phyloP scores from a whole-genome alignment of 2,113 vertebrate genomes.

The Oncorhynchus nerka region DNA sequence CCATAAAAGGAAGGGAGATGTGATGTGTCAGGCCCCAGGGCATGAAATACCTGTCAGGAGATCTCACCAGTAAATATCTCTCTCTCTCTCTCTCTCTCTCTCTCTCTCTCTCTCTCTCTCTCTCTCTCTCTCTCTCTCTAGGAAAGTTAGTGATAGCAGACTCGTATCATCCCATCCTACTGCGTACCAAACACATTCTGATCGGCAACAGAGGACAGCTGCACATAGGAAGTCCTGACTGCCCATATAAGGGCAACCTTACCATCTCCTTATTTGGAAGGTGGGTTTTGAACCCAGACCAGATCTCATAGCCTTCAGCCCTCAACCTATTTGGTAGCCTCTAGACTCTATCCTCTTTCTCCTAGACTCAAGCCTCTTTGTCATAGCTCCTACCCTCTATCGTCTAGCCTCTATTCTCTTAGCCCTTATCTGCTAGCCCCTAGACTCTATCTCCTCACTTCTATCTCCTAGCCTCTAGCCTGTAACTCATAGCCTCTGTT shows the following conservation, averaged over 20 bases:
- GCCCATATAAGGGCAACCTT: conserved; percentile 88
- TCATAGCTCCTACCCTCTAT: too few species aligned
- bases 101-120: background rate
- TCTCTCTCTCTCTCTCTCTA: conserved; percentile 44
- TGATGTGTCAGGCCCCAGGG: conserved; percentile 29
- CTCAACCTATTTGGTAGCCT: background rate
- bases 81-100: background rate
- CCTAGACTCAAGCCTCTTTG: too few species aligned
- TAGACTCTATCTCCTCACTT: too few species aligned
- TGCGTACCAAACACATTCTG: conserved; percentile 86
- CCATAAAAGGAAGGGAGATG: conserved; percentile 43
- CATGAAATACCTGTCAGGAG: conserved; percentile 29
- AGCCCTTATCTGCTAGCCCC: too few species aligned
- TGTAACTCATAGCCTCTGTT: too few species aligned
- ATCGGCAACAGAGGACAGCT: conserved; percentile 86
- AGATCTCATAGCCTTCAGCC: background rate
- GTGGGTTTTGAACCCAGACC: conserved; percentile 60
- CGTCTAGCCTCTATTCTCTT: too few species aligned
- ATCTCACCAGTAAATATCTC: background rate
- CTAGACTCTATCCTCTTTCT: too few species aligned
- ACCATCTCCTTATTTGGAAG: conserved; percentile 88
- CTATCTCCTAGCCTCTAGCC: too few species aligned
- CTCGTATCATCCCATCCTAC: conserved; percentile 72
- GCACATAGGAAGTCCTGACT: conserved; percentile 85
- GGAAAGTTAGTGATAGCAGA: conserved; percentile 92